These are phyloP conservation scores for Hephaestus fuliginosus DNA, from an alignment of 2,797 vertebrate genomes.

Conservation along the genomic window DNA sequence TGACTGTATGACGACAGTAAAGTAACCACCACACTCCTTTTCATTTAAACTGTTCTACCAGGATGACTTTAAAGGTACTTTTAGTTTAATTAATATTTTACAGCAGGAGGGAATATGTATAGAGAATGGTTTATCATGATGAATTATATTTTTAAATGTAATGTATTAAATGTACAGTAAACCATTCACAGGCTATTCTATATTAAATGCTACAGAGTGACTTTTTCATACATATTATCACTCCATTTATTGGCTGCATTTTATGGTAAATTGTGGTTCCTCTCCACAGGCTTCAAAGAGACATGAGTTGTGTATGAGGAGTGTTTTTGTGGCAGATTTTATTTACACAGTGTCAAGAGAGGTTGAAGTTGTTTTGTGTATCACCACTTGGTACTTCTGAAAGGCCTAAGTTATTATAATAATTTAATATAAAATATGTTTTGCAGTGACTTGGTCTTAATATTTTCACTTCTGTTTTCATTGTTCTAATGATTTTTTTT, in stretches of 20 bases:
- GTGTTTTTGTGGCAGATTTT: constrained; percentile 1
- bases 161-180: too few species aligned
- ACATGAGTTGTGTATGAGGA: neutral
- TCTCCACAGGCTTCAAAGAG: neutral
- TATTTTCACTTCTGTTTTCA: neutral
- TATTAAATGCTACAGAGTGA: too few species aligned
- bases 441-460: neutral
- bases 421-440: neutral
- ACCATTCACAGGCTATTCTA: too few species aligned
- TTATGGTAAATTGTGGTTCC: neutral
- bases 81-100: neutral
- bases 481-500: neutral
- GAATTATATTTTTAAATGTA: too few species aligned
- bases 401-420: neutral
- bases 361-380: neutral
- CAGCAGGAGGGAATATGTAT: too few species aligned
- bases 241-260: neutral
- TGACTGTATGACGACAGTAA: neutral
- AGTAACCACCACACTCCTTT: neutral
- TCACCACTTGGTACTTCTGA: neutral
- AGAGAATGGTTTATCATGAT: too few species aligned
- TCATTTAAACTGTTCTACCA: neutral
- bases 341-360: neutral
- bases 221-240: neutral
- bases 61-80: neutral